phyloP scores from a whole-genome alignment of 2,113 vertebrate genomes.

The Turnix velox region DNA sequence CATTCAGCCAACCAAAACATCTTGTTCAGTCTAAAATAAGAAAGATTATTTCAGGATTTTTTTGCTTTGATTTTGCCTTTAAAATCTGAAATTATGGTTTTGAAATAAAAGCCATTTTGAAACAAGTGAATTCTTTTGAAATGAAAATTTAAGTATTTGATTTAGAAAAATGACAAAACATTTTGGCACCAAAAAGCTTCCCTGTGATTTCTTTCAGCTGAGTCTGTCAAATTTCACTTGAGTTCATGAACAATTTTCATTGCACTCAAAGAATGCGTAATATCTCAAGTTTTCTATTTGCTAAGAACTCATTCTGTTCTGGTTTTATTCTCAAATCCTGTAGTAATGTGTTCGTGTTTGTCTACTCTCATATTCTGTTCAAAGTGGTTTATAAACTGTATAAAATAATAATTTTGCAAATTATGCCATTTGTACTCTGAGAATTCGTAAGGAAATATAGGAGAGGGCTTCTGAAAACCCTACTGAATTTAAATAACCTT shows the following conservation, averaged over 20 bases:
- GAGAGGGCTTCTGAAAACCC: not conserved
- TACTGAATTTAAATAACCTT: not conserved
- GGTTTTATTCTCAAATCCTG: not conserved
- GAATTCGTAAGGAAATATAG: not conserved
- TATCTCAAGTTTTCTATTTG: not conserved
- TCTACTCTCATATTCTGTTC: not conserved
- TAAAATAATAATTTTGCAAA: not conserved
- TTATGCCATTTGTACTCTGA: not conserved
- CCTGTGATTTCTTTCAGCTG: not conserved
- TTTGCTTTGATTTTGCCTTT: not conserved
- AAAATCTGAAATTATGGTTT: not conserved
- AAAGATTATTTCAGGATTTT: not conserved
- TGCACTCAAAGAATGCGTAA: not conserved
- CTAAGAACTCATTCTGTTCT: not conserved
- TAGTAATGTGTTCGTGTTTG: not conserved
- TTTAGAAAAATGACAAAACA: not conserved
- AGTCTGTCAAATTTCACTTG: not conserved
- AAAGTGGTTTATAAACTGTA: not conserved
- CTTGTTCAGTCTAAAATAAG: not conserved
- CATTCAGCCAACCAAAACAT: not conserved
- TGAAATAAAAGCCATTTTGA: not conserved
- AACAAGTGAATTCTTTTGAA: not conserved
- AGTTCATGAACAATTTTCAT: not conserved
- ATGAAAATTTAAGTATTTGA: not conserved
- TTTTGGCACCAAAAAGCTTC: not conserved